Base-by-base conservation (phyloP, 2,113 vertebrate genomes). In the Rhinolophus ferrumequinum region DNA sequence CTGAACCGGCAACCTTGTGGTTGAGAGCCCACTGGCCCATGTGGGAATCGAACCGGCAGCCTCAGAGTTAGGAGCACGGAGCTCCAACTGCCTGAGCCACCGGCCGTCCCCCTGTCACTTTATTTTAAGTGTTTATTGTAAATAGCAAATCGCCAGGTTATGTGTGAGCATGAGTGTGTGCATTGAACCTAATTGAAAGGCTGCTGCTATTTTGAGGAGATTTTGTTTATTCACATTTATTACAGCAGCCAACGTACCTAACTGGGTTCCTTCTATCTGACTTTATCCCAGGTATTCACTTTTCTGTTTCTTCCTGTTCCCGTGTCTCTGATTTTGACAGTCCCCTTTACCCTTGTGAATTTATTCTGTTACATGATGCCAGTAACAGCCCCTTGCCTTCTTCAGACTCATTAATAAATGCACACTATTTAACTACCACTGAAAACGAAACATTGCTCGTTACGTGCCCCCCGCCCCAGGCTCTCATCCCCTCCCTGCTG, bases 371-470 rank as follows among this genome's bases (percentile, higher is more conserved):
- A 3, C 15, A 2, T 33, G 28, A 67, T 6, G 15, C 19, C 26
- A 47, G 13, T 19, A 44, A 16, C 15, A 41, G 62, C 67, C 38
- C 24, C 30, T 11, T 33, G 38, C 30, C 54, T 26, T 35, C n/a
- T 50, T 35, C 10, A 28, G 69, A 5, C 38, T 8, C 9, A 0
- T n/a, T 11, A 64, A 21, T 41, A 79, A 30, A 30, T 4, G 0
- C 1, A 5, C 26, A 1, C 38, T 3, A 15, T 15, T 16, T 35
- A 13, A 30, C 60, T 60, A 13, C 56, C 6, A 3, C 1, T 18
- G 7, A 11, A 52, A 80, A 30, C 24, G 8, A 30, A 24, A 30
- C 16, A 2, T 21, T 41, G 56, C 35, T 62, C 8, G 2, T 26
- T 8, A 19, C 13, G 5, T 7, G 4, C 54, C 50, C 1, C 10